Percentiles rank a stretch among this genome's conserved stretches.
Evolutionary conservation across 2,113 vertebrate genomes (phyloP).

Genomic region (Jaculus jaculus): DNA sequence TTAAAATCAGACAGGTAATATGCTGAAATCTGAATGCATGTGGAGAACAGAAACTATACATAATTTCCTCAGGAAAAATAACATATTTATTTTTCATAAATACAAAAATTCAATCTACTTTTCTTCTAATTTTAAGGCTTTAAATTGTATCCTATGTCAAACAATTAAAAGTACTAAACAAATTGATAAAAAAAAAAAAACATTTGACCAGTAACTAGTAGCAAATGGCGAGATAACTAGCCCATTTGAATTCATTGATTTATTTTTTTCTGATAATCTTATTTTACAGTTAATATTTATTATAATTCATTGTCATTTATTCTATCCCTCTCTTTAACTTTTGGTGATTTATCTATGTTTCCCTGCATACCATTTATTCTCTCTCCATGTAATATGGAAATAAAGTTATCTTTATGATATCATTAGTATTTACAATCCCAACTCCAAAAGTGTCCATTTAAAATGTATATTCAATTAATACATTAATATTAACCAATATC

Average conservation of each 20-base stretch:
- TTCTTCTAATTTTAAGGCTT: conserved; percentile 34
- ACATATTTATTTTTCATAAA: conserved; percentile 20
- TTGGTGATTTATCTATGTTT: neutral
- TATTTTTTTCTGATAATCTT: conserved; percentile 29
- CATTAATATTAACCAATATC: neutral
- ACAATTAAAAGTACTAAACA: conserved; percentile 37
- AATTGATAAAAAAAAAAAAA: neutral
- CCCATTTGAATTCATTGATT: neutral
- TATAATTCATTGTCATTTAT: neutral
- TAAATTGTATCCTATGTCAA: neutral
- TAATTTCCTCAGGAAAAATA: neutral
- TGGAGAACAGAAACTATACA: neutral
- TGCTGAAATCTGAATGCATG: neutral
- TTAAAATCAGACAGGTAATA: neutral
- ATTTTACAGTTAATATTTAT: neutral
- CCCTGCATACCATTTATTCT: neutral
- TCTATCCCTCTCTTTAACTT: neutral
- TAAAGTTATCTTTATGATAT: neutral
- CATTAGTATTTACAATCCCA: neutral
- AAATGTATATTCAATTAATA: neutral
- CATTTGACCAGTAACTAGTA: neutral
- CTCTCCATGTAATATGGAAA: neutral
- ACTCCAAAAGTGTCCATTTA: neutral
- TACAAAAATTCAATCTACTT: neutral
- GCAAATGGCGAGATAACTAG: neutral